Conservation (phyloP, 2,888 invertebrate genomes). For the Dicycla oo region DNA sequence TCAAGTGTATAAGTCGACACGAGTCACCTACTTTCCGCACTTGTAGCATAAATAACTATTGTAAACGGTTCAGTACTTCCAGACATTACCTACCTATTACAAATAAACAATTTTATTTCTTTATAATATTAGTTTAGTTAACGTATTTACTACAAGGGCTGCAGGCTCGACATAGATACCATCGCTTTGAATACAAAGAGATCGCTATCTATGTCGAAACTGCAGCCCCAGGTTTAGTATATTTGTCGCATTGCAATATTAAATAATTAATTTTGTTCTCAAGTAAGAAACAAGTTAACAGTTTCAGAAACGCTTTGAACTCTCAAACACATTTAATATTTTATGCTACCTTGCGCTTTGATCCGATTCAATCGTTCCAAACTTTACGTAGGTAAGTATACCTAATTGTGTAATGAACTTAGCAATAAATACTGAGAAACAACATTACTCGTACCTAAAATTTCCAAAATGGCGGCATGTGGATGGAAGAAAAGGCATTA, state of each 20-base stretch:
- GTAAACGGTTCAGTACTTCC: not conserved
- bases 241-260: conserved; percentile 20
- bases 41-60: too few relatives aligned
- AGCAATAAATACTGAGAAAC: conserved; percentile 20
- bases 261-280: conserved; percentile 35
- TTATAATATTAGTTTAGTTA: not conserved
- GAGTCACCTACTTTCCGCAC: too few relatives aligned
- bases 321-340: conserved; percentile 49
- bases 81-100: not conserved
- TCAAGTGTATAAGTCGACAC: too few relatives aligned
- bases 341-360: conserved; percentile 46
- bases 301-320: conserved; percentile 27
- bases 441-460: conserved; percentile 4
- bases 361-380: conserved; percentile 39
- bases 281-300: conserved; percentile 32
- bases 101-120: not conserved
- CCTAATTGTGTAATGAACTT: conserved; percentile 19
- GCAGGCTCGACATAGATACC: too few relatives aligned
- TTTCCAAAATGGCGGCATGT: conserved; percentile 31
- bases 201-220: too few relatives aligned
- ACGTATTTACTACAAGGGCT: not conserved
- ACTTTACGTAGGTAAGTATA: conserved; percentile 19
- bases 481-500: conserved; percentile 16
- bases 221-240: not conserved
- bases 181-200: too few relatives aligned